Evolutionary conservation across 2,888 invertebrate genomes (phyloP).

Genomic region (Erpobdella octoculata): DNA sequence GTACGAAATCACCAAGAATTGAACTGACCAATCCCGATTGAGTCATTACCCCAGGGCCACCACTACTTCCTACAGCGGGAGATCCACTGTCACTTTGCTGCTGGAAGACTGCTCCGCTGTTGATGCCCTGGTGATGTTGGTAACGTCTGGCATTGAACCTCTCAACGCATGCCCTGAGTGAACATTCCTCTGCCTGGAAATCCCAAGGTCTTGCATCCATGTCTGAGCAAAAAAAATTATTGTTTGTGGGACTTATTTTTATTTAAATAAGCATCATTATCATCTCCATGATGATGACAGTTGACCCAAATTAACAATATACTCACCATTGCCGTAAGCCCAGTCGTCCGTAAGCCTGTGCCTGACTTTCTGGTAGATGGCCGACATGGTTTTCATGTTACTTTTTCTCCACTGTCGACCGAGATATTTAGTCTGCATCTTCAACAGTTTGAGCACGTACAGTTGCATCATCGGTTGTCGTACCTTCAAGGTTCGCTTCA

Average conservation of each 20-base stretch:
- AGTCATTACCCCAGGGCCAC: slow-evolving; percentile 53
- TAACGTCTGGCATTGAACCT: slow-evolving; percentile 90
- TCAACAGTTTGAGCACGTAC: slow-evolving; percentile 89
- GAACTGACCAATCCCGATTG: slow-evolving; percentile 31
- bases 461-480: slow-evolving; percentile 86
- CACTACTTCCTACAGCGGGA: slow-evolving; percentile 60
- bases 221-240: slow-evolving; percentile 58
- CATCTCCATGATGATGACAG: background rate
- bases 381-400: slow-evolving; percentile 98
- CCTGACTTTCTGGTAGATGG: slow-evolving; percentile 87
- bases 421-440: slow-evolving; percentile 96
- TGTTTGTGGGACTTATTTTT: background rate
- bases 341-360: slow-evolving; percentile 96
- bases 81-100: slow-evolving; percentile 46
- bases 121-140: slow-evolving; percentile 34
- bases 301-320: background rate
- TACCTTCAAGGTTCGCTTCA: slow-evolving; percentile 83
- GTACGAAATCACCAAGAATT: slow-evolving; percentile 58
- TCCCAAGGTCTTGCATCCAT: slow-evolving; percentile 96
- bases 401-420: slow-evolving; percentile 97
- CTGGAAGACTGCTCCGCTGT: background rate
- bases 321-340: slow-evolving; percentile 88
- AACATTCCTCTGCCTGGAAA: slow-evolving; percentile 88
- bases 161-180: slow-evolving; percentile 84
- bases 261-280: background rate